Evolutionary conservation across 2,113 vertebrate species (phyloP).

Genomic region (Ceratotherium simum): DNA sequence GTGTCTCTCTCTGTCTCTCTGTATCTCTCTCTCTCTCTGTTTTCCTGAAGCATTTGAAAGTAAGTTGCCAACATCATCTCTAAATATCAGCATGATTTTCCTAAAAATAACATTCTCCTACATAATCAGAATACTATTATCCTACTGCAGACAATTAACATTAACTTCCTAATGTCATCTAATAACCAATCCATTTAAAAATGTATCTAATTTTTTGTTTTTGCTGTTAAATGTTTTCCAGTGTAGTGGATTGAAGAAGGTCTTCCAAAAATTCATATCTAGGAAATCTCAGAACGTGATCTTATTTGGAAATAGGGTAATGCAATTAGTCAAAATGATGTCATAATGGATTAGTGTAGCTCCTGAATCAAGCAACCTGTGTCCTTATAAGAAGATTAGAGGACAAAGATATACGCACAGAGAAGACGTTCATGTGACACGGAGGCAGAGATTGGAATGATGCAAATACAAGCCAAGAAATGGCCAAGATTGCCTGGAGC

Average conservation of each 20-base stretch:
- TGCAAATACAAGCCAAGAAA: neutral
- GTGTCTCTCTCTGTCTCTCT: neutral
- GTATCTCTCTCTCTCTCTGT: neutral
- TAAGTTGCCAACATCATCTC: neutral
- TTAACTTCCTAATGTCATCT: neutral
- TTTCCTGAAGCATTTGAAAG: neutral
- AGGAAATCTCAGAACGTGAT: neutral
- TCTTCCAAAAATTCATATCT: neutral
- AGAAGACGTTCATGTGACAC: neutral
- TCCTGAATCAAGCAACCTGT: neutral
- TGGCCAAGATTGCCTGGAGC: neutral
- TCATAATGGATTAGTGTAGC: neutral
- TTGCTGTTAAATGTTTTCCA: neutral
- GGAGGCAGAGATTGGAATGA: neutral
- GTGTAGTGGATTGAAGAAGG: neutral
- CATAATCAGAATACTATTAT: neutral
- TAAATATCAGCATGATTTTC: neutral
- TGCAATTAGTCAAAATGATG: neutral
- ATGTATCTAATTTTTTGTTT: neutral
- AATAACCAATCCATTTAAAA: neutral
- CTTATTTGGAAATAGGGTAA: neutral
- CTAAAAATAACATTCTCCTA: neutral
- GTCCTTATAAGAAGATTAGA: neutral
- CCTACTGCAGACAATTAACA: neutral
- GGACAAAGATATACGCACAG: neutral